Evolutionary conservation across 2,888 invertebrate genomes (phyloP).

Genomic region (Dasypogon diadema): DNA sequence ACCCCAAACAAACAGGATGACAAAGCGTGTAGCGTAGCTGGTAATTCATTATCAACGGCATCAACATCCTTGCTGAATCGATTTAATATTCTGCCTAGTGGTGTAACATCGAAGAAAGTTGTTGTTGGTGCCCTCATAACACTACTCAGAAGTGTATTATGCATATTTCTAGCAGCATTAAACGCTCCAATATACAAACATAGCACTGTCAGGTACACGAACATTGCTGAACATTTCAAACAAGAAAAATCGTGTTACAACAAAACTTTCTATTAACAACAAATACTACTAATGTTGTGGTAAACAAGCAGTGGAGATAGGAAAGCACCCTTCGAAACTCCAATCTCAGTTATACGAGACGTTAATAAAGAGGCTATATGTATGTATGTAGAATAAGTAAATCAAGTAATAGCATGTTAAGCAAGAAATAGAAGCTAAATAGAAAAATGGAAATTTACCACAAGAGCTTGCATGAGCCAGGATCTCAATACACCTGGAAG

Average conservation of each 20-base stretch:
- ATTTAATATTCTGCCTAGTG: slow-evolving; percentile 77
- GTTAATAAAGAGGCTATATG: slow-evolving; percentile 4
- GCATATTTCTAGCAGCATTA: slow-evolving; percentile 73
- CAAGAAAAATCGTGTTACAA: slow-evolving; percentile 6
- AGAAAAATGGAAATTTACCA: slow-evolving; percentile 67
- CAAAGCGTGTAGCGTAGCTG: slow-evolving; percentile 70
- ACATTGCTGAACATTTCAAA: slow-evolving; percentile 64
- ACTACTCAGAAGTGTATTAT: slow-evolving; percentile 71
- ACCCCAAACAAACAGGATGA: slow-evolving; percentile 69
- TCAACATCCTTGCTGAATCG: slow-evolving; percentile 78
- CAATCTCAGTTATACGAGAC: slow-evolving; percentile 3
- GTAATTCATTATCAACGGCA: slow-evolving; percentile 74
- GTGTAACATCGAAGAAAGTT: slow-evolving; percentile 79
- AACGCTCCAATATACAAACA: slow-evolving; percentile 73
- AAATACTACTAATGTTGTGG: not conserved
- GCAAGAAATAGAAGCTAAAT: slow-evolving; percentile 23
- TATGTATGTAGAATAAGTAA: slow-evolving; percentile 50
- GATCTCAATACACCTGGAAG: slow-evolving; percentile 68
- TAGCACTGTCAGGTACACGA: slow-evolving; percentile 72
- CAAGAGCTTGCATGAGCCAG: slow-evolving; percentile 67
- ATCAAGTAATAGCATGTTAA: slow-evolving; percentile 59
- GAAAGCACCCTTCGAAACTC: not conserved
- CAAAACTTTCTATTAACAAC: not conserved
- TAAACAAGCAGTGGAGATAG: slow-evolving; percentile 8
- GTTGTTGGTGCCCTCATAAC: slow-evolving; percentile 74